Evolutionary conservation across 2,797 vertebrate genomes (phyloP), one percentile per base, ranked within the genome.

Genomic region (Pangasius larnaudii): DNA sequence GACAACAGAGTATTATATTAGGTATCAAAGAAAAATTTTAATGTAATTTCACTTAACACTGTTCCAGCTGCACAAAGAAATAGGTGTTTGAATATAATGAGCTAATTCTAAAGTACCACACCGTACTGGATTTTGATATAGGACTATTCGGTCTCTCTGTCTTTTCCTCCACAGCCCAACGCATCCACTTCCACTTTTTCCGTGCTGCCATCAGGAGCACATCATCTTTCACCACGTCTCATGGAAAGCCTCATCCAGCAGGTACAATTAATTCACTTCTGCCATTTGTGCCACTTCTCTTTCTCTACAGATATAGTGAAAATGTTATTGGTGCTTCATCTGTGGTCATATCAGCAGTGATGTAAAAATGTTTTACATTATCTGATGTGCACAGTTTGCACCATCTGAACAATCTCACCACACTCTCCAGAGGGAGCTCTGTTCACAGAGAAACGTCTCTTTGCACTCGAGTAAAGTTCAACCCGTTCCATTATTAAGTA

Each of bases 251-350:
- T 51, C 72, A 88, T 65, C 56, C 46, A 5, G n/a, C 27, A 80
- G 90, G 91, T 91, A 96, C 89, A 93, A 51, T 67, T 4, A 46
- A 27, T 30, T n/a, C 5, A 61, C 22, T 24, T 42, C 19, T 42
- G 3, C 2, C 2, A 16, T 61, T 11, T 61, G 22, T 80, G 18
- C n/a, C 27, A 30, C 16, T 33, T 69, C n/a, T 80, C 9, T n/a
- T 7, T 71, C 24, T 81, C 49, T 78, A 7, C 14, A 30, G 27
- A 78, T 30, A n/a, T 49, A 27, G 11, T 51, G 4, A 16, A 78
- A 53, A 30, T 16, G n/a, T 14, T 27, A 77, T 30, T 7, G 11
- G 3, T 53, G 14, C 6, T 33, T 78, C 5, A 78, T 27, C 42
- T 78, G 53, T 61, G 18, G n/a, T 51, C 27, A 53, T 33, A 53